These are phyloP conservation scores for Brenthis daphne DNA, from an alignment of 2,888 invertebrate genomes.

Conservation along the genomic window DNA sequence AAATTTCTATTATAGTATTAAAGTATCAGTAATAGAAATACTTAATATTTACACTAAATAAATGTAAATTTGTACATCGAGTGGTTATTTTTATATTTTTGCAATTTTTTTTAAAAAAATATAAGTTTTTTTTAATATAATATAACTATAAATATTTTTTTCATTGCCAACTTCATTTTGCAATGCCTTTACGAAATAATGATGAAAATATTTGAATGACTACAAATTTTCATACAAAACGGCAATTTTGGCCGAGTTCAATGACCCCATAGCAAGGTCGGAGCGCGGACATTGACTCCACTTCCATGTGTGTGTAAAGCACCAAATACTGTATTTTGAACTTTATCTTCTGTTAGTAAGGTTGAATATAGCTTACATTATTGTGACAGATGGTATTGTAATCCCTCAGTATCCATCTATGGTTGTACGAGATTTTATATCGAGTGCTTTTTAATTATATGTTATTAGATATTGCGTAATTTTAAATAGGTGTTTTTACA, in stretches of 20 bases:
- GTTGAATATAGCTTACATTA: constrained; percentile 31
- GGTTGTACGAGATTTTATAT: constrained; percentile 35
- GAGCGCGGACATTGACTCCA: constrained; percentile 63
- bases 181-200: no score
- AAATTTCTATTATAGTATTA: no score
- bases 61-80: no score
- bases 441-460: constrained; percentile 31
- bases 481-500: constrained; percentile 19
- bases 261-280: constrained; percentile 71
- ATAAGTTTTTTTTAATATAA: no score
- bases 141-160: no score
- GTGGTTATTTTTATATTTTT: no score
- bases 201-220: background rate
- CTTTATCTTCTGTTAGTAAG: constrained; percentile 34
- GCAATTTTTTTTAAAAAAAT: no score
- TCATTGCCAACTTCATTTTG: no score
- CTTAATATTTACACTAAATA: no score
- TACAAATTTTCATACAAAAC: constrained; percentile 40
- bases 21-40: no score
- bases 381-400: constrained; percentile 41
- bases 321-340: constrained; percentile 32
- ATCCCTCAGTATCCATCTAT: constrained; percentile 38
- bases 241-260: constrained; percentile 64
- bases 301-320: constrained; percentile 44
- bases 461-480: constrained; percentile 33